phyloP scores from a whole-genome alignment of 2,797 vertebrate species.

The Sylvia borin region DNA sequence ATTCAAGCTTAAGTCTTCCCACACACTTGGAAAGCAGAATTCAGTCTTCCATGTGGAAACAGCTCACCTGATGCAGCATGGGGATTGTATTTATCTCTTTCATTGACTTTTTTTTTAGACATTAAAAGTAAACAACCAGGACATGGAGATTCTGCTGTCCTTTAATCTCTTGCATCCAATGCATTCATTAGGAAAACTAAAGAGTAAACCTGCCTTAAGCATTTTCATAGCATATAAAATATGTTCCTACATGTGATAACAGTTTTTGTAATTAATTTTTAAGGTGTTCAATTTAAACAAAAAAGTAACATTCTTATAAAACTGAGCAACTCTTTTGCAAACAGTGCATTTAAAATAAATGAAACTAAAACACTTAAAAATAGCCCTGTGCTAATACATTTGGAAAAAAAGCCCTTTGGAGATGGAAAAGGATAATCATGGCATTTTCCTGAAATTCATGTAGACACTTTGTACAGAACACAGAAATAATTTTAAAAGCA shows the following conservation, averaged over 20 bases:
- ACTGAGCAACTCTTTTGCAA: background rate
- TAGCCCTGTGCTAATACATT: background rate
- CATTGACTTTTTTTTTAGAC: background rate
- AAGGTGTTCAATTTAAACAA: background rate
- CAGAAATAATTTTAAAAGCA: background rate
- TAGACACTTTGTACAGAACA: background rate
- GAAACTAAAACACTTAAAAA: background rate
- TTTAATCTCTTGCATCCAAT: background rate
- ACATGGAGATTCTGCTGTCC: background rate
- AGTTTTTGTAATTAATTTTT: background rate
- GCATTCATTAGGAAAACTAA: background rate
- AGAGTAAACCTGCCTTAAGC: background rate
- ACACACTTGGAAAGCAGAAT: background rate
- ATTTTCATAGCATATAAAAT: background rate
- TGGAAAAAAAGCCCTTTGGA: background rate
- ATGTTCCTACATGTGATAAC: background rate
- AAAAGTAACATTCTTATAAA: background rate
- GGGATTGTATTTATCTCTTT: background rate
- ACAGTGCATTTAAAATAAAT: background rate
- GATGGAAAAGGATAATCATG: background rate
- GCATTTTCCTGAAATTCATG: background rate
- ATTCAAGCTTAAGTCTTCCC: background rate
- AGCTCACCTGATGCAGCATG: background rate
- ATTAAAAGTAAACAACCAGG: background rate
- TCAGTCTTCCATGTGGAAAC: background rate